These are phyloP conservation scores for Eristalis intricaria DNA, from an alignment of 2,888 invertebrate genomes.

Conservation along the genomic window DNA sequence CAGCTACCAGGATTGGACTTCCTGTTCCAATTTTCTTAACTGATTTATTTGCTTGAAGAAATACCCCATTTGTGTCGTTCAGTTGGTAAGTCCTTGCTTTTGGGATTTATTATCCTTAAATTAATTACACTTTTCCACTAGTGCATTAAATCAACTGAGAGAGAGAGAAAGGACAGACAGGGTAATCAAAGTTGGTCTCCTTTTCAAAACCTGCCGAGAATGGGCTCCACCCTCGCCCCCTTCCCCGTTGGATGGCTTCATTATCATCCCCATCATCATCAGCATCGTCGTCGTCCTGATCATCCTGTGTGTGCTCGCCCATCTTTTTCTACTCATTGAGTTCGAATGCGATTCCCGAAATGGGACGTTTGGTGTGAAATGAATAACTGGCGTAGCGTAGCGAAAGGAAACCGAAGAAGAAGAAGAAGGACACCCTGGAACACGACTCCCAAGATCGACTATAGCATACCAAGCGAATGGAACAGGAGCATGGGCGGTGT, in stretches of 20 bases:
- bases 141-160: constrained; percentile 67
- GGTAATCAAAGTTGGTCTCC: constrained; percentile 62
- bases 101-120: constrained; percentile 67
- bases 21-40: constrained; percentile 40
- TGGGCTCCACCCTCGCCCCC: neutral
- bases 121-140: constrained; percentile 65
- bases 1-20: constrained; percentile 3
- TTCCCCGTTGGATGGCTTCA: constrained; percentile 1
- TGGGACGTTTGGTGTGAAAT: constrained; percentile 59
- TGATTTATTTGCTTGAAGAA: constrained; percentile 56
- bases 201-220: constrained; percentile 7
- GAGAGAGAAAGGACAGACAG: constrained; percentile 52
- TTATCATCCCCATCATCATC: constrained; percentile 42
- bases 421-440: neutral
- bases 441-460: constrained; percentile 31
- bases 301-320: constrained; percentile 20
- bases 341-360: constrained; percentile 44
- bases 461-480: constrained; percentile 3
- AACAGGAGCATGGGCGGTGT: neutral
- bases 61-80: constrained; percentile 48
- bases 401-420: neutral
- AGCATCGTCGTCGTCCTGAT: constrained; percentile 25
- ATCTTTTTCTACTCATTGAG: constrained; percentile 57
- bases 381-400: constrained; percentile 42
- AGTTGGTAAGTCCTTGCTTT: constrained; percentile 28